Evolutionary conservation across 1,140 invertebrate genomes (phyloP).

Genomic region (Cyclina sinensis): DNA sequence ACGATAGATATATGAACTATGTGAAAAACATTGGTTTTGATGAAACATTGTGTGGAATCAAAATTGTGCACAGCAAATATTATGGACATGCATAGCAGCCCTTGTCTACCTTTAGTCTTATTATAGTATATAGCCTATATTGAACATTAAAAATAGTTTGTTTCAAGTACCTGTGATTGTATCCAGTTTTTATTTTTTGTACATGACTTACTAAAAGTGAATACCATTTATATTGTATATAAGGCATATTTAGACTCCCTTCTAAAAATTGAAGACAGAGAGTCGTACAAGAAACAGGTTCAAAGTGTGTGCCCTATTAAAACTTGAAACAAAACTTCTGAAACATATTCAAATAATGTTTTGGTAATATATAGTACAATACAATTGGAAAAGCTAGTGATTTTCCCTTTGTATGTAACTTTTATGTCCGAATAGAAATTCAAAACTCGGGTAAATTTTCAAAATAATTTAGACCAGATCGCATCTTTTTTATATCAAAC

Average conservation of each 20-base stretch:
- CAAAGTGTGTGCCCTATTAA: conserved; percentile 65
- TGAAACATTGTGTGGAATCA: too few species aligned
- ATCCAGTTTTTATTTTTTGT: conserved; percentile 47
- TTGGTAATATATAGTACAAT: conserved; percentile 65
- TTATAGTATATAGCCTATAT: too few species aligned
- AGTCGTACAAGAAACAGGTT: conserved; percentile 64
- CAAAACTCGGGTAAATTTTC: conserved; percentile 57
- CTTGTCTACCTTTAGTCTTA: too few species aligned
- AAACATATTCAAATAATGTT: conserved; percentile 65
- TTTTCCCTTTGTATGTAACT: conserved; percentile 70
- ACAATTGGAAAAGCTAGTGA: conserved; percentile 66
- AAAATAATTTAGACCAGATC: conserved; percentile 66
- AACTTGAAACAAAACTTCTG: conserved; percentile 60
- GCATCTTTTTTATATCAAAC: conserved; percentile 51
- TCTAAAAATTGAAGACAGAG: conserved; percentile 24
- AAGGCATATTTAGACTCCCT: conserved; percentile 64
- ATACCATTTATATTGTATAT: conserved; percentile 62
- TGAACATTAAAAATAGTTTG: too few species aligned
- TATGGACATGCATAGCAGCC: too few species aligned
- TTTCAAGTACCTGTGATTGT: too few species aligned
- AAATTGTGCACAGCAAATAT: too few species aligned
- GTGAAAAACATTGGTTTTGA: too few species aligned
- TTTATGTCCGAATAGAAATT: conserved; percentile 45
- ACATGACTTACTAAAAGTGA: conserved; percentile 59
- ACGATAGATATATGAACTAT: too few species aligned